These are phyloP conservation scores for Aricia agestis DNA, from an alignment of 1,140 invertebrate genomes.

Conservation along the genomic window DNA sequence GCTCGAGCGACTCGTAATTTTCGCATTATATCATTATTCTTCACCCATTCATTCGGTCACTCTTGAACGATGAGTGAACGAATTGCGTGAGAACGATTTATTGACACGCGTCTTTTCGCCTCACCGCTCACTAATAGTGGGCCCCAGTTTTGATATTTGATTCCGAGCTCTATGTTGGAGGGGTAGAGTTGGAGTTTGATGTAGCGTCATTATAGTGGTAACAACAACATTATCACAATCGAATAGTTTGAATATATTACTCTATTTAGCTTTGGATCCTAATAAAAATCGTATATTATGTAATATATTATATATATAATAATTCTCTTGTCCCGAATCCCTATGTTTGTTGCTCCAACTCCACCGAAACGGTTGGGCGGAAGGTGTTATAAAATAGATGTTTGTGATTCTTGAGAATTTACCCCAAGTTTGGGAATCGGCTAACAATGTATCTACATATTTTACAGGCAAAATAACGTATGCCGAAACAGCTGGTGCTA, in stretches of 20 bases:
- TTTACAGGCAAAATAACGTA: too few relatives aligned
- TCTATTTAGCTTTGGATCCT: too few relatives aligned
- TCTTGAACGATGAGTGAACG: conserved; percentile 34
- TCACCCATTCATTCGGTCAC: conserved; percentile 36
- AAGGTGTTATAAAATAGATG: too few relatives aligned
- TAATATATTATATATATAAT: too few relatives aligned
- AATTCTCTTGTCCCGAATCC: too few relatives aligned
- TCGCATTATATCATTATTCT: conserved; percentile 38
- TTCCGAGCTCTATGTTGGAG: conserved; percentile 12
- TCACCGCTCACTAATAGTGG: conserved; percentile 32
- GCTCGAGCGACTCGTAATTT: conserved; percentile 36
- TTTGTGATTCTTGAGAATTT: too few relatives aligned
- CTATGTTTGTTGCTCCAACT: too few relatives aligned
- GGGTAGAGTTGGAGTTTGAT: neutral
- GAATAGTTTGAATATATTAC: neutral
- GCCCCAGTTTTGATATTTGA: conserved; percentile 8
- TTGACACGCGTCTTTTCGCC: conserved; percentile 45
- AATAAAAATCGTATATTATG: too few relatives aligned
- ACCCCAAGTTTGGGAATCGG: too few relatives aligned
- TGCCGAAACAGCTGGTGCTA: too few relatives aligned
- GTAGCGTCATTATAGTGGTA: neutral
- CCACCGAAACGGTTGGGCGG: too few relatives aligned
- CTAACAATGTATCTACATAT: too few relatives aligned
- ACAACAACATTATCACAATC: neutral
- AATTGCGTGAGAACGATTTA: conserved; percentile 45